phyloP scores from a whole-genome alignment of 2,888 invertebrate species.

The Trachelus troglodyta region DNA sequence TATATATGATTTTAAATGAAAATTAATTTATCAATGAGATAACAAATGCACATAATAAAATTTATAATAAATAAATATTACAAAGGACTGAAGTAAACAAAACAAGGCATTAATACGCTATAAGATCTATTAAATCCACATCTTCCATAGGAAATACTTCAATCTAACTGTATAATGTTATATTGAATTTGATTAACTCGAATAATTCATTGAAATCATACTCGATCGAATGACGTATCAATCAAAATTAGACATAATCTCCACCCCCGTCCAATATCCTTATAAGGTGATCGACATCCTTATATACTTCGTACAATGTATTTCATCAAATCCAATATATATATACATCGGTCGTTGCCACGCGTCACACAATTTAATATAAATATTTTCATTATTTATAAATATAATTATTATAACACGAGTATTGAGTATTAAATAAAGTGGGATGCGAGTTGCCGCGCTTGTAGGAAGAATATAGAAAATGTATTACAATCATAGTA shows the following conservation, averaged over 20 bases:
- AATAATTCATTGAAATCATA: not conserved
- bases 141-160: too few relatives aligned
- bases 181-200: not conserved
- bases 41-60: not conserved
- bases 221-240: not conserved
- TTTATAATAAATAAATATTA: not conserved
- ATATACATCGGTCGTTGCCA: not conserved
- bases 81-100: not conserved
- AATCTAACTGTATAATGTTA: not conserved
- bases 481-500: conserved; percentile 9
- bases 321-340: not conserved
- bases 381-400: conserved; percentile 15
- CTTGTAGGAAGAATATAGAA: conserved; percentile 8
- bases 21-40: not conserved
- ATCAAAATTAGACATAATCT: not conserved
- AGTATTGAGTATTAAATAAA: not conserved
- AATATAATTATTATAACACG: conserved; percentile 3
- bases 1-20: not conserved
- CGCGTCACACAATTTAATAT: conserved; percentile 14
- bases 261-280: not conserved
- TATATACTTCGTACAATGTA: conserved; percentile 13
- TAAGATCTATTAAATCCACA: too few relatives aligned
- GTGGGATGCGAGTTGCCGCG: not conserved
- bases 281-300: not conserved
- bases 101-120: not conserved